These are phyloP conservation scores for Formicarius rufipectus DNA, from an alignment of 2,113 vertebrate species.

Conservation along the genomic window DNA sequence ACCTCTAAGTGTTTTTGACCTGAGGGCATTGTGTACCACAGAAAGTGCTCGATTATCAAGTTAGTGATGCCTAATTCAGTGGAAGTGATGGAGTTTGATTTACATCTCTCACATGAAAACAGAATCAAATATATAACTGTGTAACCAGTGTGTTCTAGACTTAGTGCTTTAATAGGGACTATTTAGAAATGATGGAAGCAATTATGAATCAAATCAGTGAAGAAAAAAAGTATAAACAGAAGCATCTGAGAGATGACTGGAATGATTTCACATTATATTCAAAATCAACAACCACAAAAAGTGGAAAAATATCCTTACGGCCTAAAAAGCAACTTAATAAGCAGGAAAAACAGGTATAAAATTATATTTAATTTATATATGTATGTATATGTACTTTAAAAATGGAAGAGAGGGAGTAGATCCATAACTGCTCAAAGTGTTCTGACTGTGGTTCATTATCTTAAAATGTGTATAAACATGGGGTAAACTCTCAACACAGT, in stretches of 20 bases:
- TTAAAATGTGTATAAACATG: constrained; percentile 36
- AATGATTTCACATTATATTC: background rate
- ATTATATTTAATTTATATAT: background rate
- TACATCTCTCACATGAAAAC: background rate
- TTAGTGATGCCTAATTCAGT: background rate
- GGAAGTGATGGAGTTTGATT: background rate
- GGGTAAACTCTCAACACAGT: constrained; percentile 1
- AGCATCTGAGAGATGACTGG: background rate
- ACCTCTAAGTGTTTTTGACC: background rate
- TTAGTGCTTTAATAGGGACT: background rate
- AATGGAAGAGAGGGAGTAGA: background rate
- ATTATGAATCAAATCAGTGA: background rate
- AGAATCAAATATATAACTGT: background rate
- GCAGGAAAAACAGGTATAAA: background rate
- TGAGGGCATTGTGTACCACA: background rate
- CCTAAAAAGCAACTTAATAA: background rate
- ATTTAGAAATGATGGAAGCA: background rate
- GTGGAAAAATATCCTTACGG: background rate
- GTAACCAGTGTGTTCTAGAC: background rate
- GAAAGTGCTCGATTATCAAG: background rate
- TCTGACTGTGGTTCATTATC: constrained; percentile 17
- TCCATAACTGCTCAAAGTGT: background rate
- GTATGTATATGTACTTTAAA: background rate
- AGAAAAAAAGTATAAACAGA: background rate
- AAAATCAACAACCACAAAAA: background rate